Percentiles rank a stretch among this genome's conserved stretches.
Conservation (phyloP, 2,797 vertebrate species). For the Diglossa cyanea region DNA sequence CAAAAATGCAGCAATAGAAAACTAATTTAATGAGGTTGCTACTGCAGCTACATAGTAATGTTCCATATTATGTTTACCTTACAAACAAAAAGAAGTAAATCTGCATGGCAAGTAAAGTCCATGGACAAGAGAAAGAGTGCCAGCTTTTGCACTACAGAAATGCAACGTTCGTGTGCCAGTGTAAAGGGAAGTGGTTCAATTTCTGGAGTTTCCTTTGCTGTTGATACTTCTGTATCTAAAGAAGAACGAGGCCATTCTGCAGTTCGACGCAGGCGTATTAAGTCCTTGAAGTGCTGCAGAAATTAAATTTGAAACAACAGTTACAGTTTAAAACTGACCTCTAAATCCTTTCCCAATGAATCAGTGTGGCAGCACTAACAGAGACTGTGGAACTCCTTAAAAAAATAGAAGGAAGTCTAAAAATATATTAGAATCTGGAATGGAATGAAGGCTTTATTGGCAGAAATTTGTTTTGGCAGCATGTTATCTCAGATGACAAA, state of each 20-base stretch:
- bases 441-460: neutral
- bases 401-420: neutral
- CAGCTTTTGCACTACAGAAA: constrained; percentile 96
- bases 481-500: neutral
- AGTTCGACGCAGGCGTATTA: constrained; percentile 94
- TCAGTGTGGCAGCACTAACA: neutral
- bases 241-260: constrained; percentile 97
- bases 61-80: constrained; percentile 80
- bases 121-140: constrained; percentile 97
- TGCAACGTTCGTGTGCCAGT: constrained; percentile 94
- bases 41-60: neutral
- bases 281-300: constrained; percentile 95
- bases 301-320: constrained; percentile 6
- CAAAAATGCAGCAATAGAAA: neutral
- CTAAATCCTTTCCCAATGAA: neutral
- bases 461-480: neutral
- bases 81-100: constrained; percentile 96
- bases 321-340: neutral
- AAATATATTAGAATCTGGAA: neutral
- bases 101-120: constrained; percentile 99
- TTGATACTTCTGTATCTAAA: constrained; percentile 89
- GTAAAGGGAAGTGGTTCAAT: constrained; percentile 96
- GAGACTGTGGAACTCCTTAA: neutral
- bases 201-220: constrained; percentile 91
- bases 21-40: neutral